Evolutionary conservation across 1,140 invertebrate genomes (phyloP).

Genomic region (Lamellibrachia luymesi): DNA sequence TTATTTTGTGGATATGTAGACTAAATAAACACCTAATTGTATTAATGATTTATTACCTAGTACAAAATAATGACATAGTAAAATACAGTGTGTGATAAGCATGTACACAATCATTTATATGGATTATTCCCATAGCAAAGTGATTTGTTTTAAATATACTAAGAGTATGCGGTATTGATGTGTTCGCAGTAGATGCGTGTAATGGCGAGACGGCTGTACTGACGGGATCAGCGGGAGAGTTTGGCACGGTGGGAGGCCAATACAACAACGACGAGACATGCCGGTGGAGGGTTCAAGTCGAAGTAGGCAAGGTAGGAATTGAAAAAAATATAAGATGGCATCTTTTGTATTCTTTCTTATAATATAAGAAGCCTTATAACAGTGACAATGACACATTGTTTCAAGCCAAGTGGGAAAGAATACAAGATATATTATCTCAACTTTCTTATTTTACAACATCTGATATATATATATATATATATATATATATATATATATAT

Average conservation of each 20-base stretch:
- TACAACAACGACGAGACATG: not conserved
- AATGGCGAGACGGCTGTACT: not conserved
- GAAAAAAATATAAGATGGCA: no score
- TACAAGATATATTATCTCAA: no score
- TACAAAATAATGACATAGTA: not conserved
- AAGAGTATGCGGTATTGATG: not conserved
- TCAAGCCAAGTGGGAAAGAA: no score
- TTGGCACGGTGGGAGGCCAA: not conserved
- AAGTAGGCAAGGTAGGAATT: not conserved
- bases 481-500: no score
- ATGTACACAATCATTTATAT: not conserved
- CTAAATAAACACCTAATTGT: no score
- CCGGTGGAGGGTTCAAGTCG: not conserved
- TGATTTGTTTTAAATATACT: no score
- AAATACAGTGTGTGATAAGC: no score
- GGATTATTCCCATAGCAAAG: not conserved
- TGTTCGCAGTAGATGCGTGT: not conserved
- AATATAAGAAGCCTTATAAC: no score
- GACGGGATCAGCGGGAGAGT: not conserved
- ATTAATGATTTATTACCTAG: not conserved
- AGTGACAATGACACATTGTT: no score
- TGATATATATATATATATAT: not conserved
- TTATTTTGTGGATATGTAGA: no score
- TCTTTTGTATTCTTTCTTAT: no score
- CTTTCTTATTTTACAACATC: not conserved